Percentiles rank a stretch among this genome's conserved stretches.
These are phyloP conservation scores for Hemitrygon akajei DNA, from an alignment of 2,797 vertebrate genomes.

Conservation along the genomic window DNA sequence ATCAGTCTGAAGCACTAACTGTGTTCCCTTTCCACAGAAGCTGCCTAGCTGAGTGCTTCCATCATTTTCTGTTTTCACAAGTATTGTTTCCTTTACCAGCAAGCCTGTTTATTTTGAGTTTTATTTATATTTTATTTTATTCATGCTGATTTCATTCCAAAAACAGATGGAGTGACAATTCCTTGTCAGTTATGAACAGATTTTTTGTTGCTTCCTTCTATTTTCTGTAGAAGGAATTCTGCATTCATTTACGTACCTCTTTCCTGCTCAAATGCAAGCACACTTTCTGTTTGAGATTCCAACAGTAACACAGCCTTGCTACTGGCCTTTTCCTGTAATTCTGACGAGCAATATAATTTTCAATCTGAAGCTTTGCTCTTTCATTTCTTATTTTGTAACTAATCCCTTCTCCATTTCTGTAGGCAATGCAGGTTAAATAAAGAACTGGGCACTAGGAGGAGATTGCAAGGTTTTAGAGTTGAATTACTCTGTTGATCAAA, in stretches of 20 bases:
- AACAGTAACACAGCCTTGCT: not conserved
- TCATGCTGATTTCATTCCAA: not conserved
- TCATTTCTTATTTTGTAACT: slow-evolving; percentile 6
- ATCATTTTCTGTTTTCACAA: no score
- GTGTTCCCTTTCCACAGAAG: no score
- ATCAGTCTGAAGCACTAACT: no score
- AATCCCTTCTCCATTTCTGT: not conserved
- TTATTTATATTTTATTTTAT: no score
- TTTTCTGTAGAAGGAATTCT: not conserved
- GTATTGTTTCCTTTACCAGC: not conserved
- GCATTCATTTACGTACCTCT: not conserved
- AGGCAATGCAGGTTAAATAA: slow-evolving; percentile 15
- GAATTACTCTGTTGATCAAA: slow-evolving; percentile 26
- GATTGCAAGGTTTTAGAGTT: not conserved
- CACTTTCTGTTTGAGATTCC: not conserved
- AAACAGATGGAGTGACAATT: not conserved
- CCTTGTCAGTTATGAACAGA: not conserved
- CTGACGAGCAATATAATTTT: slow-evolving; percentile 8
- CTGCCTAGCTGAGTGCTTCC: no score
- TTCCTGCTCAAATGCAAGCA: not conserved
- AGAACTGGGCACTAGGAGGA: not conserved
- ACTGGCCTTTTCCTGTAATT: not conserved
- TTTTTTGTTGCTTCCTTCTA: not conserved
- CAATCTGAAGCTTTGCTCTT: not conserved
- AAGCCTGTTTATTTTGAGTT: not conserved